Percentiles rank a stretch among this genome's conserved stretches.
Evolutionary conservation across 2,888 invertebrate species (phyloP).

Genomic region (Calameuta pallipes): DNA sequence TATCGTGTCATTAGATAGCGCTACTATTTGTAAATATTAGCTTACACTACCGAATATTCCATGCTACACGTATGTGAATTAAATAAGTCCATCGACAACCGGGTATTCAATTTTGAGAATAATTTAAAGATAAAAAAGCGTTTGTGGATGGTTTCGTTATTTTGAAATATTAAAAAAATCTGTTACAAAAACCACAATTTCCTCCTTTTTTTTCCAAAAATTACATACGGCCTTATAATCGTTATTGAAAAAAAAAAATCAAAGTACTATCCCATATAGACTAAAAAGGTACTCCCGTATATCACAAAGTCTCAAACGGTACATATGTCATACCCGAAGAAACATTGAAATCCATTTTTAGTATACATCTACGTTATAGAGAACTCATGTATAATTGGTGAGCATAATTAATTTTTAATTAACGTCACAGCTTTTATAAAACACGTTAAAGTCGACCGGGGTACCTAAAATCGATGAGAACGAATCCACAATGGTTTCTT

Average conservation of each 20-base stretch:
- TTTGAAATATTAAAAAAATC: neutral
- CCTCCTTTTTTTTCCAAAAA: neutral
- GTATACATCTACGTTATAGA: neutral
- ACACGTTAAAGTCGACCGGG: neutral
- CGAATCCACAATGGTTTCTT: neutral
- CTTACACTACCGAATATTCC: neutral
- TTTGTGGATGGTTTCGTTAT: no score
- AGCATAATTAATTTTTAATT: neutral
- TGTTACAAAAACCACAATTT: neutral
- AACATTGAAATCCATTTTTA: neutral
- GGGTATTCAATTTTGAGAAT: neutral
- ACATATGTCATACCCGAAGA: neutral
- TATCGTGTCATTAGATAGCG: slow-evolving; percentile 27
- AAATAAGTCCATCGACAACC: neutral
- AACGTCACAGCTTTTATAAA: neutral
- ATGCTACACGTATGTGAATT: neutral
- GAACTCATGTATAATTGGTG: neutral
- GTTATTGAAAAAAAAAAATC: no score
- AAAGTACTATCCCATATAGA: no score
- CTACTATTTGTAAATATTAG: slow-evolving; percentile 40
- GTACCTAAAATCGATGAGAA: neutral
- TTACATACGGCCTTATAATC: neutral
- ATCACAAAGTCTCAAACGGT: no score
- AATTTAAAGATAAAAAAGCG: no score
- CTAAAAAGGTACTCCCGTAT: no score